Percentiles rank a stretch among this genome's conserved stretches.
These are phyloP conservation scores for Drosophila demipolita DNA, from an alignment of 2,888 invertebrate species.

Conservation along the genomic window DNA sequence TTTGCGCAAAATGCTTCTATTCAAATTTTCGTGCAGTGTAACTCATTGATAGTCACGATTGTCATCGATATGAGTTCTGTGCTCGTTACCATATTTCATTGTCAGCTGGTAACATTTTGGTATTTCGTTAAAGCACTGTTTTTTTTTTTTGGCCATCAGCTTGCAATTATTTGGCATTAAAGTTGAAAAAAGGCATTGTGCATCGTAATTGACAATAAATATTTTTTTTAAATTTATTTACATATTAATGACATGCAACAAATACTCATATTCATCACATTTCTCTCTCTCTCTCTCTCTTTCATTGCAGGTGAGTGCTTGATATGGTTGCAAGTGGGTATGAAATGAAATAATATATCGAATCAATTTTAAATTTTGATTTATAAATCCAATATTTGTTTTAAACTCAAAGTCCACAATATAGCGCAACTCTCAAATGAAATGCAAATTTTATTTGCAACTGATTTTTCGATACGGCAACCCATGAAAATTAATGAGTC, in stretches of 20 bases:
- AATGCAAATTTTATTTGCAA: conserved; percentile 51
- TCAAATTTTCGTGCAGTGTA: conserved; percentile 11
- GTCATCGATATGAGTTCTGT: conserved; percentile 38
- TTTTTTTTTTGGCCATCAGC: conserved; percentile 6
- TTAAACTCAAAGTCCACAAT: conserved; percentile 39
- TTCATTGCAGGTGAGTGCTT: conserved; percentile 69
- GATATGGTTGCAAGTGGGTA: conserved; percentile 24
- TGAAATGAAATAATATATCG: conserved; percentile 6
- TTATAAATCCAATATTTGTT: conserved; percentile 52
- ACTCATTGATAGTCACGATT: conserved; percentile 38
- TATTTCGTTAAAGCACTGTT: conserved; percentile 14
- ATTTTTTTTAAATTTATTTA: conserved; percentile 5
- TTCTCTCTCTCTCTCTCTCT: conserved; percentile 13
- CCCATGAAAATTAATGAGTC: conserved; percentile 15
- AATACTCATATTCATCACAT: conserved; percentile 21
- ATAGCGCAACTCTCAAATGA: conserved; percentile 3
- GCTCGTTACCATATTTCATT: conserved; percentile 52
- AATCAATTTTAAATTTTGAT: conserved; percentile 27
- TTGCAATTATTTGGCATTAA: conserved; percentile 48
- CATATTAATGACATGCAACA: conserved; percentile 24
- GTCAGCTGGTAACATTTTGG: conserved; percentile 31
- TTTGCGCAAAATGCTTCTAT: conserved; percentile 2
- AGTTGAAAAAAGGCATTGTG: conserved; percentile 14
- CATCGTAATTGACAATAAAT: neutral
- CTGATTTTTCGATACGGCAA: conserved; percentile 2